Conservation (phyloP, 2,797 vertebrate species). For the Triplophysa bombifrons region DNA sequence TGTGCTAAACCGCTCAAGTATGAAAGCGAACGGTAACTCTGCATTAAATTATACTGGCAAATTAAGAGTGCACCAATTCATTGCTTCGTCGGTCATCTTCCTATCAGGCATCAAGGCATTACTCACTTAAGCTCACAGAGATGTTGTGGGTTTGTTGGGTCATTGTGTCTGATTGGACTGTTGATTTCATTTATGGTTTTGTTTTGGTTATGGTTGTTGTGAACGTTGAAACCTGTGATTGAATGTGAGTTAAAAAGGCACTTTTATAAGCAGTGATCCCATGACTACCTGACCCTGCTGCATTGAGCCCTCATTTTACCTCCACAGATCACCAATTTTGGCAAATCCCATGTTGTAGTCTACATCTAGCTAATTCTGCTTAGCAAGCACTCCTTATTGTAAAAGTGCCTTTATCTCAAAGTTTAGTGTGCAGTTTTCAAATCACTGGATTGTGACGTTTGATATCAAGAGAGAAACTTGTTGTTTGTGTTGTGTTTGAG, state of each 20-base stretch:
- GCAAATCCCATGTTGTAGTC: constrained; percentile 22
- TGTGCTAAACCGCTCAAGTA: constrained; percentile 10
- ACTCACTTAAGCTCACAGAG: constrained; percentile 47
- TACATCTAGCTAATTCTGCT: constrained; percentile 38
- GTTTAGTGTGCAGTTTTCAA: constrained; percentile 29
- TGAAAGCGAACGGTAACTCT: not conserved
- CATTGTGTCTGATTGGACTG: constrained; percentile 40
- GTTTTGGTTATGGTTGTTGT: constrained; percentile 27
- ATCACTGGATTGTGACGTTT: constrained; percentile 36
- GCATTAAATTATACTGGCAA: constrained; percentile 38
- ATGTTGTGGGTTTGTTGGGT: constrained; percentile 35
- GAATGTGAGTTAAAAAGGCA: constrained; percentile 44
- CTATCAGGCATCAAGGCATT: constrained; percentile 39
- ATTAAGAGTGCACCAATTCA: constrained; percentile 40
- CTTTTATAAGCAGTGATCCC: constrained; percentile 55
- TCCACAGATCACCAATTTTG: constrained; percentile 1
- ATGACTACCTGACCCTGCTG: constrained; percentile 21
- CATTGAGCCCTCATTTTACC: constrained; percentile 15
- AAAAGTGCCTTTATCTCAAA: constrained; percentile 56
- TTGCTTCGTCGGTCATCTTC: constrained; percentile 47
- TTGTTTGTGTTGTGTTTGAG: constrained; percentile 45
- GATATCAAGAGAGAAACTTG: constrained; percentile 17
- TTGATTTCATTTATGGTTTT: constrained; percentile 46
- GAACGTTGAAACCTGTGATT: constrained; percentile 40
- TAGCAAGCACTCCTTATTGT: constrained; percentile 39